Base-by-base conservation (phyloP, 2,888 invertebrate genomes). In the Drosophila phalerata region DNA sequence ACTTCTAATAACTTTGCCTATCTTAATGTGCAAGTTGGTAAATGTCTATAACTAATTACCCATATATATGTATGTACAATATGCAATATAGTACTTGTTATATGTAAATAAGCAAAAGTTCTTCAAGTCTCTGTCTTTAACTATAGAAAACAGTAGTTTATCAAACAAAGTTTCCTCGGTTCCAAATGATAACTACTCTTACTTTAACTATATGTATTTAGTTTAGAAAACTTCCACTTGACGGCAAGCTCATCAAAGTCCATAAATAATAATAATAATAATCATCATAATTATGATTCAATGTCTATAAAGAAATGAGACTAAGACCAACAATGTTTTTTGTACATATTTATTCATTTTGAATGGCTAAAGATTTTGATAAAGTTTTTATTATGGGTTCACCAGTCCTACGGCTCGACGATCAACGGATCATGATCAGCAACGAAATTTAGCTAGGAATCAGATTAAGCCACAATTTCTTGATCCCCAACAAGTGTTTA, bases 11-110 rank as follows among this genome's bases (percentile, higher is more conserved):
- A 67, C 69, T 65, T 67, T 58, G 67, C 38, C 73, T 69, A 61
- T 62, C 69, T 60, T 48, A 65, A 63, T 68, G 72, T 63, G 80
- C 75, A 78, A 47, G 61, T 60, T 58, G 62, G 30, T 81, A 49
- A 72, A 72, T 79, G 82, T 80, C 79, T 83, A 82, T 69, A 66
- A 67, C 62, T 76, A 66, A 53, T 48, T 55, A 62, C 57, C n/a
- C 37, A 42, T 9, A 74, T 11, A 40, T 55, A 25, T 63, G 48
- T 45, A 48, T 49, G 48, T 56, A 56, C 38, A 55, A 61, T 70
- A 58, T 47, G 38, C 53, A 51, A 75, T 64, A 72, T 69, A 57
- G 49, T 71, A 71, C 56, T 37, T 42, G 40, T 4, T 48, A 17
- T 52, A 45, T 40, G 77, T 81, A 65, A 78, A 58, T 56, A 77